Evolutionary conservation across 2,888 invertebrate species (phyloP).

Genomic region (Campoplex nolae): DNA sequence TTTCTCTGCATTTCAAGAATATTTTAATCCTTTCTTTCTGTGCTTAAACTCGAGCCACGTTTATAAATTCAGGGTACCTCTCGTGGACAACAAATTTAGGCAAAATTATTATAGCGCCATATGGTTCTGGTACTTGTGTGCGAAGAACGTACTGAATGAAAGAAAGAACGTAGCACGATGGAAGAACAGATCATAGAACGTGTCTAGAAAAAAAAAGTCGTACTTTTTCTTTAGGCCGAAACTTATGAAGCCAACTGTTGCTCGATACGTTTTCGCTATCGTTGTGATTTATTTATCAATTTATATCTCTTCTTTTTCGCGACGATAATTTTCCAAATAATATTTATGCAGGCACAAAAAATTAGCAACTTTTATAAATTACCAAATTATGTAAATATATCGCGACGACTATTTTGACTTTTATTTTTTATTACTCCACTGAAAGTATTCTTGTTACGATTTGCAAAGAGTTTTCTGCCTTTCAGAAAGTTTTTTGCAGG

Average conservation of each 20-base stretch:
- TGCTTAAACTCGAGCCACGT: not conserved
- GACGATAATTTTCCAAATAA: constrained; percentile 66
- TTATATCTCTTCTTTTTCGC: constrained; percentile 57
- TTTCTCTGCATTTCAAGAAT: too few relatives aligned
- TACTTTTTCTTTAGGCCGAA: constrained; percentile 48
- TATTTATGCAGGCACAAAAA: not conserved
- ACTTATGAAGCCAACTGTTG: constrained; percentile 61
- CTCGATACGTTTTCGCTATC: constrained; percentile 42
- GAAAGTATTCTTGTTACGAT: not conserved
- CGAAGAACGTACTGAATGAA: constrained; percentile 22
- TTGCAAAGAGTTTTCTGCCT: not conserved
- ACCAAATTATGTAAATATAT: not conserved
- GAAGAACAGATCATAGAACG: constrained; percentile 14
- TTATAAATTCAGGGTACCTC: constrained; percentile 11
- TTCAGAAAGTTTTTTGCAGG: not conserved
- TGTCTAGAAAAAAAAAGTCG: constrained; percentile 1
- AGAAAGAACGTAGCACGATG: constrained; percentile 16
- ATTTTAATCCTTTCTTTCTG: not conserved
- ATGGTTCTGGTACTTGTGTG: constrained; percentile 42
- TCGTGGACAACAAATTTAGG: constrained; percentile 34
- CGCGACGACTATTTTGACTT: not conserved
- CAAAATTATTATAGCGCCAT: constrained; percentile 38
- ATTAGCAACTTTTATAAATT: not conserved
- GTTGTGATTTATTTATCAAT: constrained; percentile 41
- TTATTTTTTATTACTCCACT: not conserved